These are phyloP conservation scores for Serranochromis macrocephalus DNA, from an alignment of 2,113 vertebrate species.

Conservation along the genomic window DNA sequence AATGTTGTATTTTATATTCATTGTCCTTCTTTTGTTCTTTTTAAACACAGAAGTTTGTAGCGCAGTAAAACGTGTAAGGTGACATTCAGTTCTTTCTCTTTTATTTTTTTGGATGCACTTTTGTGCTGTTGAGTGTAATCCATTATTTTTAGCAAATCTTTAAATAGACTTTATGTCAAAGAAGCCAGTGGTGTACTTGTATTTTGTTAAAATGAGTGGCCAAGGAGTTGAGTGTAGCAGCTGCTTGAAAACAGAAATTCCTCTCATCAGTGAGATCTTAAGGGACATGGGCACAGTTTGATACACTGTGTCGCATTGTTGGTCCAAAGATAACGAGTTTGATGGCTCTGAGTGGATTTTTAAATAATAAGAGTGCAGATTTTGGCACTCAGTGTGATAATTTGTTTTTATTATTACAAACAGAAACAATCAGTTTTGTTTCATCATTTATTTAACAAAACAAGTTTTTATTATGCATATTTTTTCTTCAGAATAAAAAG, in stretches of 20 bases:
- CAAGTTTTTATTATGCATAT: background rate
- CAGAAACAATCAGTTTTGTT: background rate
- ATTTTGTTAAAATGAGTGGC: background rate
- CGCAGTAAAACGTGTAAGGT: background rate
- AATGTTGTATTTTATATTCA: background rate
- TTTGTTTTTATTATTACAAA: background rate
- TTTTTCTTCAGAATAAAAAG: background rate
- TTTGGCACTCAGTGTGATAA: background rate
- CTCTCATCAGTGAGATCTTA: background rate
- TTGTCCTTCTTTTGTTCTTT: background rate
- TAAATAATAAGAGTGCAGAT: background rate
- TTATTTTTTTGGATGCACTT: background rate
- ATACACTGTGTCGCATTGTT: background rate
- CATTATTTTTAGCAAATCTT: background rate
- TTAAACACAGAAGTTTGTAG: background rate
- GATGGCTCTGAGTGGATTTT: background rate
- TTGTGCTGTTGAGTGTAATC: background rate
- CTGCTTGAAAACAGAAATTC: background rate
- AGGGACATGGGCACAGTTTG: background rate
- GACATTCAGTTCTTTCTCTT: background rate
- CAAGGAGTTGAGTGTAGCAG: background rate
- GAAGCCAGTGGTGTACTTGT: background rate
- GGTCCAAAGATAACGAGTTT: background rate
- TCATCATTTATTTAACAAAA: background rate
- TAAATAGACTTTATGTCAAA: background rate